A percentile compares a stretch with the other conserved stretches of the same genome.
Evolutionary conservation across 2,888 invertebrate genomes (phyloP).

Genomic region (Salpingus planirostris): DNA sequence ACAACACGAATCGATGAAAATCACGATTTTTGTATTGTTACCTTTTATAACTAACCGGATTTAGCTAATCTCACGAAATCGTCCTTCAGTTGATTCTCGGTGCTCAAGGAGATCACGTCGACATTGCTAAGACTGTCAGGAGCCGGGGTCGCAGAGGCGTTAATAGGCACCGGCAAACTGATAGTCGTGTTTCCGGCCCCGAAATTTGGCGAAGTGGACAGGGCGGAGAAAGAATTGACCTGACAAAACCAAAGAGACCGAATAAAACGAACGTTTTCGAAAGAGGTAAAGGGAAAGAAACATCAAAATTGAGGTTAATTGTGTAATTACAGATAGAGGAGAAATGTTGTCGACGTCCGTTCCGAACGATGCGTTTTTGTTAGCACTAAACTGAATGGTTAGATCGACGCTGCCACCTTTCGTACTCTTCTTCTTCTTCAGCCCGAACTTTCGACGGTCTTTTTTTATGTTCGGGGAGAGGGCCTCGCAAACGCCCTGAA

Average conservation of each 20-base stretch:
- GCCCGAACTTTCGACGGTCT: slow-evolving; percentile 58
- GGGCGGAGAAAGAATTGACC: slow-evolving; percentile 32
- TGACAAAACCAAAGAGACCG: slow-evolving; percentile 19
- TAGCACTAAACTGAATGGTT: slow-evolving; percentile 38
- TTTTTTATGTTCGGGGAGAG: slow-evolving; percentile 53
- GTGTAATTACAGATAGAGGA: slow-evolving; percentile 36
- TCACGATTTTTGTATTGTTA: too few species aligned
- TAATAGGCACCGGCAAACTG: slow-evolving; percentile 30
- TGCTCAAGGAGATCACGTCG: slow-evolving; percentile 37
- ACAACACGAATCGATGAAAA: too few species aligned
- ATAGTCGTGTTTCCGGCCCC: slow-evolving; percentile 24
- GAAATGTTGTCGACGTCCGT: slow-evolving; percentile 39
- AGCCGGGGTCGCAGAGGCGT: slow-evolving; percentile 38
- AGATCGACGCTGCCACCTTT: slow-evolving; percentile 57
- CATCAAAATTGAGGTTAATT: background rate
- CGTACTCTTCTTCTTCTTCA: slow-evolving; percentile 57
- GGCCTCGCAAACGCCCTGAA: slow-evolving; percentile 7
- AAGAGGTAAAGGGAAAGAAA: too few species aligned
- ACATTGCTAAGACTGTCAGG: slow-evolving; percentile 49
- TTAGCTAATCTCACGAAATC: slow-evolving; percentile 62
- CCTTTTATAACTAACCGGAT: slow-evolving; percentile 47
- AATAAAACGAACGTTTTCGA: too few species aligned
- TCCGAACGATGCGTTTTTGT: slow-evolving; percentile 21
- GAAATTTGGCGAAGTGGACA: slow-evolving; percentile 29
- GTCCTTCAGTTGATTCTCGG: slow-evolving; percentile 38